Evolutionary conservation across 1,140 invertebrate genomes (phyloP).

Genomic region (Drosophila azteca): DNA sequence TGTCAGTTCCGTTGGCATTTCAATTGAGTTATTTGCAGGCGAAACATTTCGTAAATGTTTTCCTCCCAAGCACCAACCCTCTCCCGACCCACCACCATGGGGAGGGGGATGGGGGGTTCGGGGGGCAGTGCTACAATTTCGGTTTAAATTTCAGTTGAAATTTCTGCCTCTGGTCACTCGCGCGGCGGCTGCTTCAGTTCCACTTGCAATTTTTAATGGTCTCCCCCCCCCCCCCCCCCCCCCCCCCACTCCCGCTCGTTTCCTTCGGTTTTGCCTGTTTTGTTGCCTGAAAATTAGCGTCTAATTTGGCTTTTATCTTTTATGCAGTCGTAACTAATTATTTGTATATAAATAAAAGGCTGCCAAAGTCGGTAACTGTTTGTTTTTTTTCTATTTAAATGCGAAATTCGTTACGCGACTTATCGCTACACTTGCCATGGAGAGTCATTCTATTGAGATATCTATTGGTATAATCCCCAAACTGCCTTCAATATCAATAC

Average conservation of each 20-base stretch:
- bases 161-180: constrained; percentile 25
- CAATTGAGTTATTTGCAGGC: constrained; percentile 78
- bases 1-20: constrained; percentile 80
- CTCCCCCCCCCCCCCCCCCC: no score
- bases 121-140: constrained; percentile 27
- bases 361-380: constrained; percentile 47
- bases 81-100: neutral
- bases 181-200: neutral
- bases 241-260: neutral
- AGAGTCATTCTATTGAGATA: constrained; percentile 50
- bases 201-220: constrained; percentile 53
- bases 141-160: constrained; percentile 34
- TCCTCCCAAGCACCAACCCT: neutral
- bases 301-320: constrained; percentile 78
- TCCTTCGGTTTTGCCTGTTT: constrained; percentile 19
- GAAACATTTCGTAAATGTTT: constrained; percentile 63
- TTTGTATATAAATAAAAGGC: constrained; percentile 47
- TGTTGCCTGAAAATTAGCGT: constrained; percentile 68
- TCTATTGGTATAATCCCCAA: neutral
- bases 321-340: constrained; percentile 76
- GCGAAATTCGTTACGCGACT: constrained; percentile 65
- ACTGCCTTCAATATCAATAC: no score
- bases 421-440: constrained; percentile 54
- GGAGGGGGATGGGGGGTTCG: no score
- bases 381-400: constrained; percentile 69